Base-by-base conservation (phyloP, 2,797 vertebrate species). In the Lithobates sylvaticus region DNA sequence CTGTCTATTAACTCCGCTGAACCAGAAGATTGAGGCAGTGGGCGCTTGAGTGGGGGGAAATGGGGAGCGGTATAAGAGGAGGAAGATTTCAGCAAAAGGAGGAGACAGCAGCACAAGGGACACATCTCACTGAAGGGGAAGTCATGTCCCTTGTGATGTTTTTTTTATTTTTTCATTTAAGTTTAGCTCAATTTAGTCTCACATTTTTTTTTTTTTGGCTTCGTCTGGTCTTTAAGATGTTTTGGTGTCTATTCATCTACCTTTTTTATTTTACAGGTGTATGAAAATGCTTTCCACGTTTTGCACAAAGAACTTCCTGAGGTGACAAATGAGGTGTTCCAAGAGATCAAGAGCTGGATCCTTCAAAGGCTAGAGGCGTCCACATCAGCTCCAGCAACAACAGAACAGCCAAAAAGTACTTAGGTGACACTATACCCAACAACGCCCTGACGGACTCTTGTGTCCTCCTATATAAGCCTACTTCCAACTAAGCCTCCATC, bases 291-390 rank as follows among this genome's bases (percentile, higher is more conserved):
- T 81, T 99, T 96, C 90, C 98, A 99, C 3, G 93, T 95, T 50
- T 97, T 99, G 76, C 98, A 99, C 93, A 97, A 96, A 79, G 98
- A 99, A 83, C 93, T 99, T 83, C 97, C 97, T 0, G 97, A 98
- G 71, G 97, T 97, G 21, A 92, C 93, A 13, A 93, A 93, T 88
- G 95, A 96, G 0, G 96, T 97, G 89, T 92, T 98, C 90, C 96
- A 95, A 74, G 97, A 99, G 88, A 95, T 98, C 89, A 95, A 92
- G 29, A 86, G 89, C 1, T 99, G 98, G 98, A 93, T 99, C 87
- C 89, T 93, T 34, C 96, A 98, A 88, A 97, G 94, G 90, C 89
- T 97, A 75, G 92, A 95, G 6, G 84, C 39, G 26, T 76, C 86
- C 10, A 90, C 78, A 78, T 86, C 89, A 15, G n/a, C 87, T n/a